Percentiles rank a stretch among this genome's conserved stretches.
Conservation (phyloP, 2,797 vertebrate species). For the Etheostoma perlongum region DNA sequence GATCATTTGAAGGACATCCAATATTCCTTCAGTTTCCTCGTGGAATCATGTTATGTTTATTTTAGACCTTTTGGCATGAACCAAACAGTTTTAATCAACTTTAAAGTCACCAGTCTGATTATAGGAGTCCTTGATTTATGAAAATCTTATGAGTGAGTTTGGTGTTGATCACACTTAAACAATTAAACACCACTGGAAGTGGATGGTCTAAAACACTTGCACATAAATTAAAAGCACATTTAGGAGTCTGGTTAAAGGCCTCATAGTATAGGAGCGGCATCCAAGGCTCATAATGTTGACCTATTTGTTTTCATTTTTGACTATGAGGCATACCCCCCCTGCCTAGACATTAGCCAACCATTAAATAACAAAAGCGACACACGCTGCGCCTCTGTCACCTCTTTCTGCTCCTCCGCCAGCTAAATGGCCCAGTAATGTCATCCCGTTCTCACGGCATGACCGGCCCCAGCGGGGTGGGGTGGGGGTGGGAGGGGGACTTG, state of each 20-base stretch:
- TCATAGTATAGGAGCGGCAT: slow-evolving; percentile 25
- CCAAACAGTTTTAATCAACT: slow-evolving; percentile 38
- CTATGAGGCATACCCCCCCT: slow-evolving; percentile 50
- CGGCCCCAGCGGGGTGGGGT: slow-evolving; percentile 52
- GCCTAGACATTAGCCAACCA: slow-evolving; percentile 76
- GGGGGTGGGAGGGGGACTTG: slow-evolving; percentile 35
- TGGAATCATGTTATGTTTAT: slow-evolving; percentile 15
- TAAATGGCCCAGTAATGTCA: slow-evolving; percentile 83
- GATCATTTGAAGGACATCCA: slow-evolving; percentile 27
- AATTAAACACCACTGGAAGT: slow-evolving; percentile 34
- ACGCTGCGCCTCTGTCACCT: slow-evolving; percentile 70
- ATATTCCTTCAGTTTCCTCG: slow-evolving; percentile 21
- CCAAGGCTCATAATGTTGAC: slow-evolving; percentile 53
- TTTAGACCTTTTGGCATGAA: slow-evolving; percentile 3
- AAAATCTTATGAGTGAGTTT: slow-evolving; percentile 37
- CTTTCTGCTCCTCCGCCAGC: slow-evolving; percentile 71
- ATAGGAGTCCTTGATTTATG: slow-evolving; percentile 36
- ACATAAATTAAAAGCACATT: slow-evolving; percentile 20
- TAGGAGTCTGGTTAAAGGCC: slow-evolving; percentile 32
- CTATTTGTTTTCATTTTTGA: slow-evolving; percentile 72
- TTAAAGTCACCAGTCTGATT: slow-evolving; percentile 23
- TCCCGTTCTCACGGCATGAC: slow-evolving; percentile 77
- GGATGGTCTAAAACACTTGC: slow-evolving; percentile 7
- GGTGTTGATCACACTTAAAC: slow-evolving; percentile 12
- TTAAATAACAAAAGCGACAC: slow-evolving; percentile 80